A percentile compares a stretch with the other conserved stretches of the same genome.
These are phyloP conservation scores for Xiphophorus hellerii DNA, from an alignment of 2,113 vertebrate genomes.

Conservation along the genomic window DNA sequence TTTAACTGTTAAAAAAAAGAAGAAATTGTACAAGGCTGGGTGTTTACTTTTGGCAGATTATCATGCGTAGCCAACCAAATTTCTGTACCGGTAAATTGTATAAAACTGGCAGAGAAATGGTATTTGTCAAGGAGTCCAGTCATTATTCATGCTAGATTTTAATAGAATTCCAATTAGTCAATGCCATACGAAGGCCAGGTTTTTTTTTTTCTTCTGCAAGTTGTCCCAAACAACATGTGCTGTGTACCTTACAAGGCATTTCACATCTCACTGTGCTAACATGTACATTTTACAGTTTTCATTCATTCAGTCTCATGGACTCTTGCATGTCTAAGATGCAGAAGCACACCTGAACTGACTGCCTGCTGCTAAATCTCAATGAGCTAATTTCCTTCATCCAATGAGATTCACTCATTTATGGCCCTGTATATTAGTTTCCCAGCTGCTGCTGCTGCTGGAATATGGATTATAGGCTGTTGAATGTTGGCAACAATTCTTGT, in stretches of 20 bases:
- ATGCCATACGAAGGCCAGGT: constrained; percentile 37
- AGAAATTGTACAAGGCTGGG: constrained; percentile 42
- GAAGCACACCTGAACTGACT: constrained; percentile 38
- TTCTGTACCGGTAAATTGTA: constrained; percentile 43
- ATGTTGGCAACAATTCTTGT: constrained; percentile 42
- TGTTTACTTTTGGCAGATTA: constrained; percentile 36
- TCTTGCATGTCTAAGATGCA: constrained; percentile 23
- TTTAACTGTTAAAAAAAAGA: constrained; percentile 12
- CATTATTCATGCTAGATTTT: constrained; percentile 50
- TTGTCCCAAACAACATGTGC: constrained; percentile 54
- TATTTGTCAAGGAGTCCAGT: constrained; percentile 32
- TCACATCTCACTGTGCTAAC: constrained; percentile 18
- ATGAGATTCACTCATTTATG: constrained; percentile 61
- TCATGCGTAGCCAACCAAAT: constrained; percentile 29
- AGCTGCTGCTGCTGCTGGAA: constrained; percentile 63
- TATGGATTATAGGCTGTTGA: constrained; percentile 51
- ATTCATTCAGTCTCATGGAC: neutral
- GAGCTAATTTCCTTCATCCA: constrained; percentile 58
- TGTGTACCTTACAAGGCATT: constrained; percentile 13
- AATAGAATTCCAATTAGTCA: constrained; percentile 62
- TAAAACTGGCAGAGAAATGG: constrained; percentile 33
- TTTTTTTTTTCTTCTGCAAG: constrained; percentile 23
- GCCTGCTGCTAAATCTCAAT: constrained; percentile 61
- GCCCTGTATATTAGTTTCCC: constrained; percentile 57
- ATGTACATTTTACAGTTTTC: constrained; percentile 37